Conservation (phyloP, 2,888 invertebrate genomes). For the Anoplius nigerrimus region DNA sequence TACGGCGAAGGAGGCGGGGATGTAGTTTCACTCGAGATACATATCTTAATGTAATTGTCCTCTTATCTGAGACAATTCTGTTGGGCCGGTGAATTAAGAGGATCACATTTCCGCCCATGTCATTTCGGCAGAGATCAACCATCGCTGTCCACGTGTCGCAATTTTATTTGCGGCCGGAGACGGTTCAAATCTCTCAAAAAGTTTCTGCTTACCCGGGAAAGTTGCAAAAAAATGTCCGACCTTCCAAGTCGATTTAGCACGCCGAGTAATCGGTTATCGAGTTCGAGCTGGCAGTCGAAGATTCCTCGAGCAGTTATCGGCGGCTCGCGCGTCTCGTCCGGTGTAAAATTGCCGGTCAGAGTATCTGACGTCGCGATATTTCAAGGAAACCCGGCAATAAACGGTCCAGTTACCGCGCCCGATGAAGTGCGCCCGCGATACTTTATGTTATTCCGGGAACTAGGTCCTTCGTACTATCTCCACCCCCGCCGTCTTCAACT, state of each 20-base stretch:
- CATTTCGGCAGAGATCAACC: too few relatives aligned
- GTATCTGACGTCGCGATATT: not conserved
- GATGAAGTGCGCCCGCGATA: conserved; percentile 8
- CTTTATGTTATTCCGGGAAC: not conserved
- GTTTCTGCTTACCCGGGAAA: too few relatives aligned
- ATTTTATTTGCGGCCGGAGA: too few relatives aligned
- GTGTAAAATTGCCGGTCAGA: not conserved
- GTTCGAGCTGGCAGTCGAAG: too few relatives aligned
- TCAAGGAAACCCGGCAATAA: not conserved
- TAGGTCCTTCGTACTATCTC: not conserved
- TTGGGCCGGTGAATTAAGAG: too few relatives aligned
- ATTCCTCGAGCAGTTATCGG: not conserved
- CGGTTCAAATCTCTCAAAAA: too few relatives aligned
- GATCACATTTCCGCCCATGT: too few relatives aligned
- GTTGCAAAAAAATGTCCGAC: too few relatives aligned
- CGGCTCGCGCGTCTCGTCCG: not conserved
- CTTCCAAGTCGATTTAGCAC: not conserved
- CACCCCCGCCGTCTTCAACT: not conserved
- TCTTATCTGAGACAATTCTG: too few relatives aligned
- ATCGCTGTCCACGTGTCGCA: too few relatives aligned
- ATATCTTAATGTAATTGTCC: not conserved
- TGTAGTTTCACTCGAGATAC: not conserved
- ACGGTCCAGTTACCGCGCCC: conserved; percentile 4
- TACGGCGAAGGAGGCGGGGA: not conserved
- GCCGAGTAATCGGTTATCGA: not conserved